Evolutionary conservation across 1,140 invertebrate genomes (phyloP).

Genomic region (Leptinotarsa undecemlineata): DNA sequence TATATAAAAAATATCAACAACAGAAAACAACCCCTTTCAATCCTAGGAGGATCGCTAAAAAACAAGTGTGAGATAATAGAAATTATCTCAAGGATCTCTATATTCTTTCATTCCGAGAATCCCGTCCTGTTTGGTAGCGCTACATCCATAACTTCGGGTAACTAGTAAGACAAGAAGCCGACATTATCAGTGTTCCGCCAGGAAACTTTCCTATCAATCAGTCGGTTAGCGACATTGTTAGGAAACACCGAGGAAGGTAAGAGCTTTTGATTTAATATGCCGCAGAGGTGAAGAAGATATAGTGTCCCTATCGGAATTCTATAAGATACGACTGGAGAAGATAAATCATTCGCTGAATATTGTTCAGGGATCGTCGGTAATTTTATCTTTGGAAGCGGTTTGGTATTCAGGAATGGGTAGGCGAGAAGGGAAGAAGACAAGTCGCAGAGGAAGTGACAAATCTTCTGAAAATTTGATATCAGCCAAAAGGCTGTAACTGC

Average conservation of each 20-base stretch:
- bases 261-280: conserved; percentile 2
- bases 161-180: too few relatives aligned
- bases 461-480: too few relatives aligned
- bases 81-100: too few relatives aligned
- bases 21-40: too few relatives aligned
- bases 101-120: too few relatives aligned
- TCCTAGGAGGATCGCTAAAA: too few relatives aligned
- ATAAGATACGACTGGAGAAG: background rate
- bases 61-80: too few relatives aligned
- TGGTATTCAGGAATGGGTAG: background rate
- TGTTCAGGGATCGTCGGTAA: background rate
- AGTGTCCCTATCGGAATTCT: background rate
- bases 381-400: background rate
- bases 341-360: background rate
- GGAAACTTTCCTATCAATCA: background rate
- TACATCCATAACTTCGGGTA: too few relatives aligned
- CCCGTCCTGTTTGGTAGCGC: too few relatives aligned
- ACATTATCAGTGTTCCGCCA: background rate
- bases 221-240: background rate
- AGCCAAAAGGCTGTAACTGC: too few relatives aligned
- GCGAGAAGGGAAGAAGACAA: background rate
- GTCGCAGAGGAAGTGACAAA: too few relatives aligned
- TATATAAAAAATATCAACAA: too few relatives aligned
- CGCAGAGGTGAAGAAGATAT: background rate
- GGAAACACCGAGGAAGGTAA: background rate